These are phyloP conservation scores for Drosophila parabipectinata DNA, from an alignment of 1,140 invertebrate species.

Conservation along the genomic window DNA sequence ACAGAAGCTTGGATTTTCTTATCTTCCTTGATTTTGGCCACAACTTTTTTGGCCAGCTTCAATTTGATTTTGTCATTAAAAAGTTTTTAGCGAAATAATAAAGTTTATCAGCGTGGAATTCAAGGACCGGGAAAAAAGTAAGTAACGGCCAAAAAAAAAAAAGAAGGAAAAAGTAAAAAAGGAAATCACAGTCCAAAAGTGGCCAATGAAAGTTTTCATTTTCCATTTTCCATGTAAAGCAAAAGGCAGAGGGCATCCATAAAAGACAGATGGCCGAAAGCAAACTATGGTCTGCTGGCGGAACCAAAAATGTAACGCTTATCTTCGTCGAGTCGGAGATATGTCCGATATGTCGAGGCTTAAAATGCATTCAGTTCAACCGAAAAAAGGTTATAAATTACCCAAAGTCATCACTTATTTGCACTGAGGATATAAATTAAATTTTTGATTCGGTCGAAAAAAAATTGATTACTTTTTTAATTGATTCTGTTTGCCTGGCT, in stretches of 20 bases:
- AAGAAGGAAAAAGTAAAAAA: constrained; percentile 26
- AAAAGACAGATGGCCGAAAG: constrained; percentile 18
- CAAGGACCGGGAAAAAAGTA: constrained; percentile 2
- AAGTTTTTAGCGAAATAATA: constrained; percentile 87
- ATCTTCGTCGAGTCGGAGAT: constrained; percentile 24
- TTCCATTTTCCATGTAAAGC: constrained; percentile 11
- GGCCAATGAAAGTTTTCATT: constrained; percentile 55
- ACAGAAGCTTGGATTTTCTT: constrained; percentile 77
- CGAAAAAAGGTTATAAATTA: constrained; percentile 25
- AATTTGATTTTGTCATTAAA: constrained; percentile 77
- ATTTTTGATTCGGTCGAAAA: constrained; percentile 20
- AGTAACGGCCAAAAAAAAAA: constrained; percentile 5
- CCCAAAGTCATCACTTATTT: constrained; percentile 23
- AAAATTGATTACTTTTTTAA: constrained; percentile 34
- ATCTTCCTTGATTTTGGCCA: constrained; percentile 10
- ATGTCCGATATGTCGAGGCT: constrained; percentile 22
- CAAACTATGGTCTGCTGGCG: constrained; percentile 15
- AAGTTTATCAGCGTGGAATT: constrained; percentile 85
- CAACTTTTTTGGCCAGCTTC: constrained; percentile 90
- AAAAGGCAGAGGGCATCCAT: neutral
- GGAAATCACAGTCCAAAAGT: constrained; percentile 49
- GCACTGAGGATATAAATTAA: constrained; percentile 20
- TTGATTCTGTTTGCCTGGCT: neutral
- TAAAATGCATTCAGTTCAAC: constrained; percentile 11
- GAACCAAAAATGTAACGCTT: constrained; percentile 24